Base-by-base conservation (phyloP, 2,888 invertebrate species). In the Petrolisthes cinctipes region DNA sequence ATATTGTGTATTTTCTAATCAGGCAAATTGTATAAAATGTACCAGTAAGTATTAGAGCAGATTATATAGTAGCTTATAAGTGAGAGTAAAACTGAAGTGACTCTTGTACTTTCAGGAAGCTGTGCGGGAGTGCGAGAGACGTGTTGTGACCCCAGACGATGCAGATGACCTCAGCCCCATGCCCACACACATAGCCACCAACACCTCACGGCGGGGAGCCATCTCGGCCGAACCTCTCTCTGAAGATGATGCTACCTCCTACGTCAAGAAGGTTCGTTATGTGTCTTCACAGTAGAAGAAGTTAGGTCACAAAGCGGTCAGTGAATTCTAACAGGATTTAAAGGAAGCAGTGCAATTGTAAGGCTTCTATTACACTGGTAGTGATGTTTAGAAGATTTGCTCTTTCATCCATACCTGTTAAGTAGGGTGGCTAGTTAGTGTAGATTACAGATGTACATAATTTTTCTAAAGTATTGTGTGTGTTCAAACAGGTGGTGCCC, bases 141-240 rank as follows among this genome's bases (percentile, higher is more conserved):
- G 89, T 53, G 87, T 89, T 17, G 85, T 87, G 83, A 89, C 91
- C 1, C 89, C 90, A 1, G 90, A 90, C 9, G 91, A 90, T 78
- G 94, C 95, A 73, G 96, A 96, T 92, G 98, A 98, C 92, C 94
- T 97, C 91, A 96, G 96, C 82, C 97, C 97, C 66, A 94, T 97
- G 93, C 97, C 97, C 86, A 93, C 94, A 7, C 95, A 95, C 83
- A 95, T 96, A 96, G 80, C 97, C 96, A 92, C 95, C 95, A 96
- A 96, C 11, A 90, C 92, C 88, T 91, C 91, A 11, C 95, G 99
- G 89, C 95, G 99, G 89, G 99, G 99, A 54, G 99, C 98, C 86
- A 99, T 99, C 92, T 98, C 98, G 90, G 99, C 99, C 37, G 99
- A 99, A 93, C 99, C 99, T 5, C 98, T 99, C 92, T 96, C 97